phyloP scores from a whole-genome alignment of 2,113 vertebrate genomes.

The Cheirogaleus medius region DNA sequence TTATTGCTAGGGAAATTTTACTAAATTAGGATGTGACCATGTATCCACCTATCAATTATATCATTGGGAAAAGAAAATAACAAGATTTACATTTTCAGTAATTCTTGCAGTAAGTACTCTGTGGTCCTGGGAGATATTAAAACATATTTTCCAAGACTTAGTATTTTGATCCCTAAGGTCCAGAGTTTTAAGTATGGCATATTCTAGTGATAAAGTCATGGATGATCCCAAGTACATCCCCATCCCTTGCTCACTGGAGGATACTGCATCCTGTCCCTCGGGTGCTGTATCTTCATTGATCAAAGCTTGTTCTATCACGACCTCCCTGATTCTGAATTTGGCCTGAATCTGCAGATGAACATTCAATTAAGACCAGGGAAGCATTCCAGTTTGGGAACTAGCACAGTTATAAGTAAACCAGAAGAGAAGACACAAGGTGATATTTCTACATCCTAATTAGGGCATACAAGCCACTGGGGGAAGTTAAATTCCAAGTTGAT shows the following conservation, averaged over 20 bases:
- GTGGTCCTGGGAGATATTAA: conserved; percentile 15
- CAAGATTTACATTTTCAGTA: conserved; percentile 65
- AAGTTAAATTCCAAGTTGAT: background rate
- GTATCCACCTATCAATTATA: conserved; percentile 66
- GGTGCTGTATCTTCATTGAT: background rate
- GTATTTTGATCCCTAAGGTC: conserved; percentile 30
- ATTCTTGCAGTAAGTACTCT: conserved; percentile 27
- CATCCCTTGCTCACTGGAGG: background rate
- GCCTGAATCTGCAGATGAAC: conserved; percentile 21
- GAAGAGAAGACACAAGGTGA: background rate
- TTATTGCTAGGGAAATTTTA: conserved; percentile 63
- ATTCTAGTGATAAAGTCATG: background rate
- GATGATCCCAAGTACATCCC: background rate
- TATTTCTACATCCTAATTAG: conserved; percentile 22
- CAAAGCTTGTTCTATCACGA: background rate
- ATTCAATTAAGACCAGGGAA: background rate
- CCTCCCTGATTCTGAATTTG: conserved; percentile 21
- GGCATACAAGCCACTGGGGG: background rate
- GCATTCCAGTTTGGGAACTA: background rate
- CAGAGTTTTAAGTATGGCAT: background rate
- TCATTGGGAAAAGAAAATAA: conserved; percentile 48
- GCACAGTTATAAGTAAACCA: background rate
- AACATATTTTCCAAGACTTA: conserved; percentile 37
- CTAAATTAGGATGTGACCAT: conserved; percentile 65
- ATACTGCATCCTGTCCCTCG: background rate